Base-by-base conservation (phyloP, 1,140 invertebrate species). In the Tetranychus cinnabarinus region DNA sequence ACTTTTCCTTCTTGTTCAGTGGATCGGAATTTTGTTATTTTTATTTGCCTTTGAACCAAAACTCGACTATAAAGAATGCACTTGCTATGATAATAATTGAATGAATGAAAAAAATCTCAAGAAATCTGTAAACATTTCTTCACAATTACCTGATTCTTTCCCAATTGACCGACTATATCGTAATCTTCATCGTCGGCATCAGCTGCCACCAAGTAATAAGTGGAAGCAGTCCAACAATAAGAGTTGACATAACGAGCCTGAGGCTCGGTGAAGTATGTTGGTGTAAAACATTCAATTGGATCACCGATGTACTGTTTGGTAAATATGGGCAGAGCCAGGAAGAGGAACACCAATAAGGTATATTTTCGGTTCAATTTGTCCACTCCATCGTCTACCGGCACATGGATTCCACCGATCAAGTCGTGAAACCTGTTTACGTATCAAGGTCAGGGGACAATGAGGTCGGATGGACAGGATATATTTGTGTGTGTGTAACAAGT, bases 291-390 rank as follows among this genome's bases (percentile, higher is more conserved):
- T 59, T 75, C 71, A 48, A 78, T 78, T 4, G 76, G 77, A 62
- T 78, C 76, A 0, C 76, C 75, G 46, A 77, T 76, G 67, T 77
- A 78, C 66, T 77, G 77, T 61, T 76, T 73, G 39, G 76, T 77
- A 57, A 76, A 76, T 37, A 78, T 72, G 7, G 77, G 73, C 46
- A 78, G 69, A 5, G 77, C 76, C 62, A 78, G 72, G 57, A 77
- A 72, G 37, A 79, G 72, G 54, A 78, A 70, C 36, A 78, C 71
- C 35, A 76, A 69, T 37, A 75, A 74, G 7, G 77, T 78, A 67
- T 77, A 78, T 63, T 76, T 73, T 62, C 77, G 72, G 66, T 77
- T 77, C 37, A 78, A 67, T 65, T 78, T 72, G 68, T 79, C 77
- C 13, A 77, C 71, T 33, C 77, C 71, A 64, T 78, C 77, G 67